phyloP scores from a whole-genome alignment of 2,113 vertebrate genomes.

The Echinops telfairi region DNA sequence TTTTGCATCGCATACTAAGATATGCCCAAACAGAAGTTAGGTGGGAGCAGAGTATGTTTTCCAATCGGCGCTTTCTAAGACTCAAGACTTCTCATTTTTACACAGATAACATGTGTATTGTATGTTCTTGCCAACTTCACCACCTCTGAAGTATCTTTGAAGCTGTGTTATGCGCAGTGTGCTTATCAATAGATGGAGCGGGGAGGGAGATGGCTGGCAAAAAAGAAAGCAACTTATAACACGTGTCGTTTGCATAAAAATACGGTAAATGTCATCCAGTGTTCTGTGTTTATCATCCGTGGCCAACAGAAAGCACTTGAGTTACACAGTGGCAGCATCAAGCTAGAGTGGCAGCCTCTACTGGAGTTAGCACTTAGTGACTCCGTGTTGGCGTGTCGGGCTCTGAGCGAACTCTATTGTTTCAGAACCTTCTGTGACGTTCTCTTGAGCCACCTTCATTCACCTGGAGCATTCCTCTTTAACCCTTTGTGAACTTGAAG shows the following conservation, averaged over 20 bases:
- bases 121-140: neutral
- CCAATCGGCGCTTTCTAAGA: conserved; percentile 3
- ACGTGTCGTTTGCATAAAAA: neutral
- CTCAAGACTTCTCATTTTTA: neutral
- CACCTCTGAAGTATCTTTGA: no score
- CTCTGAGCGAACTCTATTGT: conserved; percentile 24
- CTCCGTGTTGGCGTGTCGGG: neutral
- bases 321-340: neutral
- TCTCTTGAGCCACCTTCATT: conserved; percentile 41
- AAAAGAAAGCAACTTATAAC: no score
- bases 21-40: conserved; percentile 28
- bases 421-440: neutral
- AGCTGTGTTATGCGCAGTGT: no score
- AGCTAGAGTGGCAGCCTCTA: neutral
- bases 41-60: conserved; percentile 49
- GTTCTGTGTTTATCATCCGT: conserved; percentile 11
- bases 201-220: no score
- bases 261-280: conserved; percentile 31
- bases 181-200: no score
- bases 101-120: neutral
- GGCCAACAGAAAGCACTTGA: conserved; percentile 3
- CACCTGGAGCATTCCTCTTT: conserved; percentile 20
- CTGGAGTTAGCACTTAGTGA: neutral
- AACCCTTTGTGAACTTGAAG: conserved; percentile 45
- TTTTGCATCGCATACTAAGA: conserved; percentile 48